Evolutionary conservation across 2,888 invertebrate species (phyloP).

Genomic region (Trimorus sp.): DNA sequence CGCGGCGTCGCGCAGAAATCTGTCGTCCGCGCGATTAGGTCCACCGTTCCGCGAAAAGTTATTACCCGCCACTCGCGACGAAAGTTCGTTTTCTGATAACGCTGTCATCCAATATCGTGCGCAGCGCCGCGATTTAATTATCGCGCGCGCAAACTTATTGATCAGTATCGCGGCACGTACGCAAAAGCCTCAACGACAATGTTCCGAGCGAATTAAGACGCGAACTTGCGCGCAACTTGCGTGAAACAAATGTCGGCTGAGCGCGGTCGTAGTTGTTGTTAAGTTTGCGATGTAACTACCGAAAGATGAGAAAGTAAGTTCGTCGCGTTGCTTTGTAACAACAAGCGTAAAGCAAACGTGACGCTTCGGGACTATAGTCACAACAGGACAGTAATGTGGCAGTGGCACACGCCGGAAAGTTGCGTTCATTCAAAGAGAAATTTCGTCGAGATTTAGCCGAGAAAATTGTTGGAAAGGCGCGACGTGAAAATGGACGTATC

Average conservation of each 20-base stretch:
- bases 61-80: conserved; percentile 18
- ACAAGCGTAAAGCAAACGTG: not conserved
- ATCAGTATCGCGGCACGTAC: conserved; percentile 26
- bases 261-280: conserved; percentile 4
- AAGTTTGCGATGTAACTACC: conserved; percentile 33
- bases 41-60: conserved; percentile 15
- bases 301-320: conserved; percentile 31
- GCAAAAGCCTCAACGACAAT: conserved; percentile 28
- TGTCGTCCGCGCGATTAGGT: conserved; percentile 9
- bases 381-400: no score
- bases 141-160: conserved; percentile 26
- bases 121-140: conserved; percentile 37
- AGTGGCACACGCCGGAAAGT: no score
- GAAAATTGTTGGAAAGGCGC: no score
- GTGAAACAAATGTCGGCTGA: conserved; percentile 36
- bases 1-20: conserved; percentile 1
- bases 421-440: no score
- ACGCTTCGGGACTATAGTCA: not conserved
- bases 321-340: not conserved
- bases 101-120: conserved; percentile 19
- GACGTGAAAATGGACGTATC: no score
- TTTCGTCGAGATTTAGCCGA: no score
- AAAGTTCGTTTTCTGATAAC: conserved; percentile 27
- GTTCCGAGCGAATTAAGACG: conserved; percentile 40
- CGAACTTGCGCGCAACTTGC: conserved; percentile 33